These are phyloP conservation scores for Drosophila kokeensis DNA, from an alignment of 2,888 invertebrate genomes.

Conservation along the genomic window DNA sequence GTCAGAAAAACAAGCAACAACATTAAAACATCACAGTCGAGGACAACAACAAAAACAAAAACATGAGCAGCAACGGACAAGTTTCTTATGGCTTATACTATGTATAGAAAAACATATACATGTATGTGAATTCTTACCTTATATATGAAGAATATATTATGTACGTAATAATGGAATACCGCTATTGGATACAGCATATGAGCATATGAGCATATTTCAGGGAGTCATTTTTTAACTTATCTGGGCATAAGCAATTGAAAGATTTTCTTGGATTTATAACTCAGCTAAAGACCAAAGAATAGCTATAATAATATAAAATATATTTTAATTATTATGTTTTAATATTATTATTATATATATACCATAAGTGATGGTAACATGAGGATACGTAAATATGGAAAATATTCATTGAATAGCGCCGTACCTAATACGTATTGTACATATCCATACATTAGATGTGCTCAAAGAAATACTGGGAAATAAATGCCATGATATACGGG, in stretches of 20 bases:
- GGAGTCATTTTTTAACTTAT: neutral
- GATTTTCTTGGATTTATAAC: neutral
- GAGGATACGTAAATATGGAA: neutral
- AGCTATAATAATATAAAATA: neutral
- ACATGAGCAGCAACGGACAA: neutral
- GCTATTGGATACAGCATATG: neutral
- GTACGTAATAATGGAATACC: neutral
- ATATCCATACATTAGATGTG: neutral
- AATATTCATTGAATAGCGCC: neutral
- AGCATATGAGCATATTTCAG: neutral
- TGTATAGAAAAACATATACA: neutral
- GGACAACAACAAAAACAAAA: neutral
- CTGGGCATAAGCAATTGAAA: neutral
- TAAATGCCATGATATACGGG: constrained; percentile 20
- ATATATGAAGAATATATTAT: neutral
- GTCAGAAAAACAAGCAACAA: constrained; percentile 42
- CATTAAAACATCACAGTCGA: constrained; percentile 10
- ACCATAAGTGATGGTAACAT: no score
- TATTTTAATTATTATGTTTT: neutral
- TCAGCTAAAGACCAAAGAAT: neutral
- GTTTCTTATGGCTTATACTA: neutral
- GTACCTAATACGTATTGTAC: neutral
- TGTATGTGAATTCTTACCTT: neutral
- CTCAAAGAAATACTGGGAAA: constrained; percentile 37
- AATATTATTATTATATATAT: neutral